phyloP scores from a whole-genome alignment of 2,888 invertebrate genomes.

The Amphipoea oculea region DNA sequence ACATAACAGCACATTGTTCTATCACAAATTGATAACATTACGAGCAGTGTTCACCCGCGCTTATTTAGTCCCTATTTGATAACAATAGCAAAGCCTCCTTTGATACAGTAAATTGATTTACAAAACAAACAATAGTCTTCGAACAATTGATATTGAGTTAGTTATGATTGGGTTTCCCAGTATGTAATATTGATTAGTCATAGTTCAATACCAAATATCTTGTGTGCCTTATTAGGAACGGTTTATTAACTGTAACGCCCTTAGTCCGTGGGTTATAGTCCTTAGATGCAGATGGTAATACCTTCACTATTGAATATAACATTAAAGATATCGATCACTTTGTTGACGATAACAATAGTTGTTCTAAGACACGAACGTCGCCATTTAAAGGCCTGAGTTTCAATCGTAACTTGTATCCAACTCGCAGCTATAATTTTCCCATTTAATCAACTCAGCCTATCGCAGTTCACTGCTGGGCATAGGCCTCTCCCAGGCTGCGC shows the following conservation, averaged over 20 bases:
- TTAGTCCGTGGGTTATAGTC: slow-evolving; percentile 24
- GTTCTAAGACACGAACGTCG: background rate
- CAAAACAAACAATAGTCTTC: slow-evolving; percentile 58
- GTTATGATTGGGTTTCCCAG: slow-evolving; percentile 49
- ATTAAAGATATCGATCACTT: slow-evolving; percentile 4
- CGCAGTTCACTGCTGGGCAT: too few species aligned
- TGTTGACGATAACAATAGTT: slow-evolving; percentile 3
- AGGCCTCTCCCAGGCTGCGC: background rate
- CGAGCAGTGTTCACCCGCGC: slow-evolving; percentile 43
- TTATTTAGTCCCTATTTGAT: slow-evolving; percentile 49
- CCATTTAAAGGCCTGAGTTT: slow-evolving; percentile 7
- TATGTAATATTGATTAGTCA: slow-evolving; percentile 50
- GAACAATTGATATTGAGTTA: slow-evolving; percentile 56
- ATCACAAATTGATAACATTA: slow-evolving; percentile 52
- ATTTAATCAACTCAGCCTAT: slow-evolving; percentile 2
- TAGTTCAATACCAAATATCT: slow-evolving; percentile 39
- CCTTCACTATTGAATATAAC: background rate
- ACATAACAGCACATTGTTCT: slow-evolving; percentile 53
- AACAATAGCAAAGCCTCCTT: slow-evolving; percentile 63
- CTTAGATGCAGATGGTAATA: slow-evolving; percentile 19
- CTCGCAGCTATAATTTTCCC: background rate
- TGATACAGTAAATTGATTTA: slow-evolving; percentile 65
- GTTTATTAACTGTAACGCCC: slow-evolving; percentile 40
- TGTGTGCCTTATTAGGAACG: slow-evolving; percentile 17
- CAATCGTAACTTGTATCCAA: background rate